Conservation (phyloP, 2,797 vertebrate species). For the Danio jaintianensis region DNA sequence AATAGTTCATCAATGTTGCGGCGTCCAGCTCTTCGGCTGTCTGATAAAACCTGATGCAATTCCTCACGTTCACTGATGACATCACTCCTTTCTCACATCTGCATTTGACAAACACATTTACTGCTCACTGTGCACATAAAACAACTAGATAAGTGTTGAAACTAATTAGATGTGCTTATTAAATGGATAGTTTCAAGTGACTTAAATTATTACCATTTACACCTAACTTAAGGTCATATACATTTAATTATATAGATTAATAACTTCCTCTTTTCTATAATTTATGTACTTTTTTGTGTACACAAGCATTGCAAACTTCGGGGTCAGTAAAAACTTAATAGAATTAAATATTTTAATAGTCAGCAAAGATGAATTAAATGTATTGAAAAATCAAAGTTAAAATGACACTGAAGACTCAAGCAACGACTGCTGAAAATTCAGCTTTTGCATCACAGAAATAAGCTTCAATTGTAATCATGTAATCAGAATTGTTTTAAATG, state of each 20-base stretch:
- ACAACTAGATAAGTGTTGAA: neutral
- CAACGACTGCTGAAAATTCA: no score
- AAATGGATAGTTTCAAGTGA: neutral
- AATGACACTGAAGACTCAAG: no score
- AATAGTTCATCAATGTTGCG: constrained; percentile 93
- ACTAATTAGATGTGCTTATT: neutral
- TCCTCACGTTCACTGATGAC: constrained; percentile 97
- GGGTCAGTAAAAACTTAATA: no score
- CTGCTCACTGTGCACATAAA: neutral
- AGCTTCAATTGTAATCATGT: no score
- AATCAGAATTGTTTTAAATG: no score
- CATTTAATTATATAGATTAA: neutral
- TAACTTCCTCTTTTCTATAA: neutral
- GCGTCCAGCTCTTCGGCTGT: constrained; percentile 96
- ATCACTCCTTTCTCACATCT: constrained; percentile 99
- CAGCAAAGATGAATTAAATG: neutral
- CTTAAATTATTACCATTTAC: neutral
- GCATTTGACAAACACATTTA: constrained; percentile 16
- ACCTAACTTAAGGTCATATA: neutral
- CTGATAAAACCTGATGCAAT: constrained; percentile 99
- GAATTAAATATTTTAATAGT: neutral
- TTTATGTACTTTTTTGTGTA: neutral
- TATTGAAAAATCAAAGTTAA: no score
- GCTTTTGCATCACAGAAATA: no score
- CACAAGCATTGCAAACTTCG: no score